phyloP scores from a whole-genome alignment of 2,888 invertebrate species.

The Opisthograptis luteolata region DNA sequence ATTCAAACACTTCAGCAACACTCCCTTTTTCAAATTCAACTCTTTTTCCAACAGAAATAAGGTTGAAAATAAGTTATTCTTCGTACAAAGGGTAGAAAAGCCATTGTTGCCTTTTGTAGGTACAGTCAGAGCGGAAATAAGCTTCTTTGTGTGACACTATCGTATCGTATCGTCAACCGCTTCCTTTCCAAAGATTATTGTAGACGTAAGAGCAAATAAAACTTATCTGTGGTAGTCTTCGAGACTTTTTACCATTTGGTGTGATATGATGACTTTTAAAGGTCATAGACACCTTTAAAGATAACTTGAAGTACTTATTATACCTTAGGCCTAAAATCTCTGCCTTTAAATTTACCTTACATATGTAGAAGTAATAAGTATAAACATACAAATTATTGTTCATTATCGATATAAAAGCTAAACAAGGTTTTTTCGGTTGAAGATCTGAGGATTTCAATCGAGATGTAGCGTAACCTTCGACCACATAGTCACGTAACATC shows the following conservation, averaged over 20 bases:
- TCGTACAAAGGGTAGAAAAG: slow-evolving; percentile 46
- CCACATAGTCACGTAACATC: no score
- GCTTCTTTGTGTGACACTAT: slow-evolving; percentile 80
- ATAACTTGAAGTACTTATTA: no score
- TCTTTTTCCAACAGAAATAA: slow-evolving; percentile 29
- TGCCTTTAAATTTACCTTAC: no score
- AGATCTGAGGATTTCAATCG: no score
- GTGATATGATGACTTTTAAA: not conserved
- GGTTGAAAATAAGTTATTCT: slow-evolving; percentile 43
- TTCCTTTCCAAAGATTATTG: slow-evolving; percentile 80
- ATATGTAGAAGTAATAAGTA: no score
- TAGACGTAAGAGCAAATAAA: slow-evolving; percentile 76
- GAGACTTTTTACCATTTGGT: slow-evolving; percentile 4
- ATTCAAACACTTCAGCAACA: slow-evolving; percentile 50
- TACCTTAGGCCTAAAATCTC: no score
- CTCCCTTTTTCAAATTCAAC: slow-evolving; percentile 6
- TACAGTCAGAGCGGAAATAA: slow-evolving; percentile 78
- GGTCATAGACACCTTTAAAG: slow-evolving; percentile 9
- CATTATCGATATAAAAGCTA: no score
- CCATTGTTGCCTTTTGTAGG: slow-evolving; percentile 63
- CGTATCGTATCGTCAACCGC: slow-evolving; percentile 78
- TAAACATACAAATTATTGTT: no score
- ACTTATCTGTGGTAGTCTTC: slow-evolving; percentile 55
- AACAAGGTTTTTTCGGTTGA: no score
- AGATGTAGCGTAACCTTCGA: no score